These are phyloP conservation scores for Myiozetetes cayanensis DNA, from an alignment of 2,113 vertebrate species.

Conservation along the genomic window DNA sequence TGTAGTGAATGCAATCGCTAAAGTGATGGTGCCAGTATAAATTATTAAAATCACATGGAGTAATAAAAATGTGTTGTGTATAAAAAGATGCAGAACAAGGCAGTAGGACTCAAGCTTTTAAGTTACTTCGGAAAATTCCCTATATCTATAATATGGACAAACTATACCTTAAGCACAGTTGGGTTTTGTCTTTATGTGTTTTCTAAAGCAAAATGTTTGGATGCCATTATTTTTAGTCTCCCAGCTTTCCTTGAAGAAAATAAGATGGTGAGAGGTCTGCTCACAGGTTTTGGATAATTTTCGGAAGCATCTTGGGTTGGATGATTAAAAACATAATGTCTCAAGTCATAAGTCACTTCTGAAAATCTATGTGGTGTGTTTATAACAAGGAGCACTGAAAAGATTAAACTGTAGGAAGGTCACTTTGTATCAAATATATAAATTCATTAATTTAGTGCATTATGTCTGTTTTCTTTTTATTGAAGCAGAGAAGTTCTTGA, in stretches of 20 bases:
- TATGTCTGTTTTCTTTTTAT: background rate
- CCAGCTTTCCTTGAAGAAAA: background rate
- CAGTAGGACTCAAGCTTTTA: background rate
- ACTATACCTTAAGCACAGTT: background rate
- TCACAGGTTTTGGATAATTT: background rate
- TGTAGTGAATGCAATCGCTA: background rate
- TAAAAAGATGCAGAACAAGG: background rate
- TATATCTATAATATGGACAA: background rate
- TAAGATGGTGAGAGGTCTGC: background rate
- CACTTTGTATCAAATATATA: background rate
- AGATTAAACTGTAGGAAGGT: background rate
- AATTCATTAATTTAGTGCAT: background rate
- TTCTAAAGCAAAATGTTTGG: background rate
- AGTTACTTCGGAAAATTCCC: background rate
- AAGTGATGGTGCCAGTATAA: constrained; percentile 1
- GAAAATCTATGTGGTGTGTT: background rate
- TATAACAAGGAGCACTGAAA: background rate
- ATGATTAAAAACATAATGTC: background rate
- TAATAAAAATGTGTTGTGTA: background rate
- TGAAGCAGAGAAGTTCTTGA: background rate
- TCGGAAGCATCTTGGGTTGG: background rate
- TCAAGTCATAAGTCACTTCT: background rate
- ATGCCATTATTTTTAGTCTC: background rate
- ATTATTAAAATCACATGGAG: constrained; percentile 9
- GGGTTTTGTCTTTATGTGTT: background rate